Evolutionary conservation across 2,888 invertebrate genomes (phyloP).

Genomic region (Carpatolechia fugitivella): DNA sequence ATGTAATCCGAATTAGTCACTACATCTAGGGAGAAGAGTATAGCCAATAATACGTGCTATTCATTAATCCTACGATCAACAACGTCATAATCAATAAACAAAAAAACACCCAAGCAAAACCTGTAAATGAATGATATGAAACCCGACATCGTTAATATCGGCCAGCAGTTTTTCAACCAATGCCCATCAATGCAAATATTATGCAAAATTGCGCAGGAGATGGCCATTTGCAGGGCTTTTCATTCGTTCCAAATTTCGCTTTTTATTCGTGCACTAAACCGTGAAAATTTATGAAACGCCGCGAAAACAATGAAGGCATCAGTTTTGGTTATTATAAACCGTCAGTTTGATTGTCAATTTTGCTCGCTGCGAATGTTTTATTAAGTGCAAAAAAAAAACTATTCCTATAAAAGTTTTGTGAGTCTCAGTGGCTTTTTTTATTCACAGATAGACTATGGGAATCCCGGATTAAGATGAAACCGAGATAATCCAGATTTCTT

Average conservation of each 20-base stretch:
- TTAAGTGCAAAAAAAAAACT: neutral
- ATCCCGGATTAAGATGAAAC: no score
- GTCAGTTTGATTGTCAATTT: slow-evolving; percentile 31
- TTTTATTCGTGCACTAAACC: slow-evolving; percentile 16
- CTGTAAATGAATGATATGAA: neutral
- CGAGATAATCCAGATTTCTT: no score
- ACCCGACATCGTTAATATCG: neutral
- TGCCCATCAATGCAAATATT: slow-evolving; percentile 6
- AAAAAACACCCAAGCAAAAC: neutral
- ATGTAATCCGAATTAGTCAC: no score
- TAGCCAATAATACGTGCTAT: no score
- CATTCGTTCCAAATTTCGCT: neutral
- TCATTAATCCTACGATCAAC: no score
- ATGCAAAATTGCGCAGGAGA: neutral
- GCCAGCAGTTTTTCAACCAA: neutral
- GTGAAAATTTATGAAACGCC: slow-evolving; percentile 26
- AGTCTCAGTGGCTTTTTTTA: neutral
- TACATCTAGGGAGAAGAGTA: no score
- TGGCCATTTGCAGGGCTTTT: neutral
- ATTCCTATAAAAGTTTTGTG: neutral
- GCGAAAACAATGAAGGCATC: slow-evolving; percentile 22
- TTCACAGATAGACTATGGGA: no score
- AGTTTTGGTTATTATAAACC: slow-evolving; percentile 25
- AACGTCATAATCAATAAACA: no score
- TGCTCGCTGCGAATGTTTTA: neutral